Evolutionary conservation across 2,113 vertebrate genomes (phyloP), one percentile per base, ranked within the genome.

Genomic region (Neotoma lepida): DNA sequence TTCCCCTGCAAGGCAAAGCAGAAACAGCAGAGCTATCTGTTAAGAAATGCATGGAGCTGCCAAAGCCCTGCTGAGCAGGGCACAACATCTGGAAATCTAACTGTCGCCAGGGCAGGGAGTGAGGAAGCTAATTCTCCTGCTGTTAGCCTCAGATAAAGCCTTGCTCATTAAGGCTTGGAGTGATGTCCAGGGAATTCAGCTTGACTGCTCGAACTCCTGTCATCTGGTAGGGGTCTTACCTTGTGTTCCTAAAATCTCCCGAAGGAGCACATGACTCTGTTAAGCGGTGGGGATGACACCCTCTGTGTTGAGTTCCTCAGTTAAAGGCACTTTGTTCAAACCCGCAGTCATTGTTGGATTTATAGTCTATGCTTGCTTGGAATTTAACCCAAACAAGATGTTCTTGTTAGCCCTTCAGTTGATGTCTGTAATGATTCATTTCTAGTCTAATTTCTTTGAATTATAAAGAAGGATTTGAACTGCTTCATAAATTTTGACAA

Each of bases 61-160:
- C 90, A 90, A 49, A 30, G 54, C 28, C 90, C 93, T 51, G 71
- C 94, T 93, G 73, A 68, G 92, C 61, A 30, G 92, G 2, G 58
- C 84, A 82, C 90, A 94, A 94, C 97, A 97, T 93, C 93, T 97
- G 96, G 97, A 97, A 96, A 88, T 68, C 90, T 90, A 58, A 95
- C 88, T 86, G 85, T 71, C 88, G n/a, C 93, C 85, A 77, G 30
- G 18, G 51, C 8, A 24, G 54, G 82, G 77, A 74, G 71, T 20
- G 56, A 92, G 90, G 90, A 82, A 89, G 66, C 68, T 20, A n/a
- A 84, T 85, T 44, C 71, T 93, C 88, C 93, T 41, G 89, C 95
- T 97, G 95, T 58, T 86, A 12, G 15, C 0, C 0, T 33, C 39
- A 84, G 96, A 93, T 95, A 87, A 94, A 95, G 88, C 26, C 46